These are phyloP conservation scores for Mormyrus iriodes DNA, from an alignment of 2,113 vertebrate genomes.

Conservation along the genomic window DNA sequence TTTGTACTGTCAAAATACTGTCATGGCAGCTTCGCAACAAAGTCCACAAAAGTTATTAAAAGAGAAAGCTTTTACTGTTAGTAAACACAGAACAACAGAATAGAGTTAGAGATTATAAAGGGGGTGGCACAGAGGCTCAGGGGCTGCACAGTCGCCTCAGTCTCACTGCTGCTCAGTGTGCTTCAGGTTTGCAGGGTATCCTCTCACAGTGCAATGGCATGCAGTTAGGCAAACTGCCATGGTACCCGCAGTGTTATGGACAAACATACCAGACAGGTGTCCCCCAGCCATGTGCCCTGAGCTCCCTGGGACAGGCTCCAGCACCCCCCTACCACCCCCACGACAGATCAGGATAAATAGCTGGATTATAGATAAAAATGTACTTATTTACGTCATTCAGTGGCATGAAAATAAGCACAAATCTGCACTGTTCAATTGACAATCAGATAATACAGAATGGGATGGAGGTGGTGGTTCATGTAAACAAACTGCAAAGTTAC, in stretches of 20 bases:
- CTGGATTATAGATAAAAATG: background rate
- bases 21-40: slow-evolving; percentile 28
- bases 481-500: background rate
- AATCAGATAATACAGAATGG: background rate
- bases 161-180: background rate
- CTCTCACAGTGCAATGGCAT: background rate
- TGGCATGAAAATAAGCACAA: background rate
- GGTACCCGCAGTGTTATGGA: background rate
- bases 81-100: background rate
- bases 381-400: background rate
- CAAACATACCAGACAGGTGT: background rate
- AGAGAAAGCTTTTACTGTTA: background rate
- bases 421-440: background rate
- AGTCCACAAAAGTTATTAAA: background rate
- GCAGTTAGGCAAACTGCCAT: background rate
- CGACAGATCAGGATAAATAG: background rate
- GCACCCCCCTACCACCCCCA: background rate
- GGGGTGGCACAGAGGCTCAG: background rate
- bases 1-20: slow-evolving; percentile 36
- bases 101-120: background rate
- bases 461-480: background rate
- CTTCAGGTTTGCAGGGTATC: background rate
- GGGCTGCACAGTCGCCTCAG: background rate
- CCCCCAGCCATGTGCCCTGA: background rate
- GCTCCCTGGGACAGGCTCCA: background rate